phyloP scores from a whole-genome alignment of 1,140 invertebrate species.

The Ooceraea biroi region DNA sequence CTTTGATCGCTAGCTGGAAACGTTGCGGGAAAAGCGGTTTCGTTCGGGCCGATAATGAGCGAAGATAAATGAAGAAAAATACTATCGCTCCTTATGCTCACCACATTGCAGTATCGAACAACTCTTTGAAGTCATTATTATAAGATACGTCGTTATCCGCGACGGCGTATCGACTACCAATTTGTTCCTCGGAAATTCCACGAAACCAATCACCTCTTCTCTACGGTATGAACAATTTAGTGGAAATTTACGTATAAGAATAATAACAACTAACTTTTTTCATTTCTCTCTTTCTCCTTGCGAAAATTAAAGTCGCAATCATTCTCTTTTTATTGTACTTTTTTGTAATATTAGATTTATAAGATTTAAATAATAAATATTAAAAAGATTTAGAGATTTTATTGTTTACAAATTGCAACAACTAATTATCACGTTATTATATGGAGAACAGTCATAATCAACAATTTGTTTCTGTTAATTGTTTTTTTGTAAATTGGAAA shows the following conservation, averaged over 20 bases:
- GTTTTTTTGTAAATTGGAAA: neutral
- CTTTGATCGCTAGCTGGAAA: constrained; percentile 65
- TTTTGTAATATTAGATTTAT: neutral
- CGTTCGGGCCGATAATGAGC: neutral
- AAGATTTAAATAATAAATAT: neutral
- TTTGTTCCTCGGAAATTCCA: constrained; percentile 34
- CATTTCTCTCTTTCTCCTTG: neutral
- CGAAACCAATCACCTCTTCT: neutral
- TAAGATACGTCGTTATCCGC: constrained; percentile 33
- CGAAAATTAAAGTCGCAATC: neutral
- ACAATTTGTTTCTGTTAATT: neutral
- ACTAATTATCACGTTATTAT: neutral
- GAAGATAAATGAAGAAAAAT: constrained; percentile 59
- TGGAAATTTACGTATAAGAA: neutral
- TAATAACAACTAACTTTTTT: constrained; percentile 3
- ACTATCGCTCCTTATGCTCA: constrained; percentile 5
- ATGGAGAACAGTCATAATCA: neutral
- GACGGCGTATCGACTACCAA: constrained; percentile 26
- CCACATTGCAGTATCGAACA: neutral
- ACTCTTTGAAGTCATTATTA: constrained; percentile 55
- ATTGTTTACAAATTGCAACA: too few relatives aligned
- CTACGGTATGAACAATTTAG: neutral
- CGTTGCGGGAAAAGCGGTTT: constrained; percentile 16
- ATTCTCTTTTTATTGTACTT: neutral
- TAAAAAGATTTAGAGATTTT: neutral